Conservation (phyloP, 2,888 invertebrate genomes). For the Kuschelorhynchus macadamiae region DNA sequence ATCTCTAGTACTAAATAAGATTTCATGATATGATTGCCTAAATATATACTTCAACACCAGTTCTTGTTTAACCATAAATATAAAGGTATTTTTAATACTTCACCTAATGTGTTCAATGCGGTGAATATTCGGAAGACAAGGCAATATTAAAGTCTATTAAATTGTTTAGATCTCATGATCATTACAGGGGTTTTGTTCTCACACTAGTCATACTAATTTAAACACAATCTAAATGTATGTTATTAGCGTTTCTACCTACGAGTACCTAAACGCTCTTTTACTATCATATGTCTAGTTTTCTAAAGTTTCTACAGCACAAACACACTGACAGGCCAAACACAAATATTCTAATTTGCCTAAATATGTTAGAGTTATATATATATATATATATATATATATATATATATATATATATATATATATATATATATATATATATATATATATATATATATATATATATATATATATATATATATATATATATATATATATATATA, state of each 20-base stretch:
- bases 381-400: too few species aligned
- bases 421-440: too few species aligned
- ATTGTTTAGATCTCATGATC: conserved; percentile 2
- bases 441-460: too few species aligned
- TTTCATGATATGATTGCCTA: conserved; percentile 13
- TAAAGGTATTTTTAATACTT: conserved; percentile 1
- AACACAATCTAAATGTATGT: background rate
- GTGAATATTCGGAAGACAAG: conserved; percentile 38
- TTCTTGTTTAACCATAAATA: background rate
- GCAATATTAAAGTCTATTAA: conserved; percentile 34
- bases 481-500: too few species aligned
- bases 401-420: too few species aligned
- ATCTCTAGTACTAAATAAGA: conserved; percentile 5
- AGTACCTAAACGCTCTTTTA: too few species aligned
- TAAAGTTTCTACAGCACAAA: conserved; percentile 38
- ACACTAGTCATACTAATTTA: too few species aligned
- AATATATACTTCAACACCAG: conserved; percentile 11
- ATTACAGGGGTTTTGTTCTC: conserved; percentile 1
- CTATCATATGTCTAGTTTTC: conserved; percentile 13
- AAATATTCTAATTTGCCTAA: conserved; percentile 20
- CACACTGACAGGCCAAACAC: conserved; percentile 43
- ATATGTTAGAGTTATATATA: too few species aligned
- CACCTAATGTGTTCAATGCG: conserved; percentile 3
- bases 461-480: too few species aligned
- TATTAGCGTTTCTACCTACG: background rate